A percentile compares a stretch with the other conserved stretches of the same genome.
Conservation (phyloP, 2,888 invertebrate species). For the Zonitis immaculata region DNA sequence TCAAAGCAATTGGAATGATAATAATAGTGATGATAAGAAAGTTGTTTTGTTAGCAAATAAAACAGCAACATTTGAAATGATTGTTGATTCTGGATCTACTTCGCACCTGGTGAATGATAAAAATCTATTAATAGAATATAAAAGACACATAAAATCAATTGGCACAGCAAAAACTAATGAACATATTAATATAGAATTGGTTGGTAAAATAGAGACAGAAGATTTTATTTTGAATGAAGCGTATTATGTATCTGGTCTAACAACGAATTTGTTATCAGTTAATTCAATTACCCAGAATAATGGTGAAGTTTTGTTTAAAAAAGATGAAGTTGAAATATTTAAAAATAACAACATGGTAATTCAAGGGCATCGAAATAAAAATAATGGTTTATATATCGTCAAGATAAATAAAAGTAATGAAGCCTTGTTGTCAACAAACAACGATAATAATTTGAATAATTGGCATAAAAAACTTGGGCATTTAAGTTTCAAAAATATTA, state of each 20-base stretch:
- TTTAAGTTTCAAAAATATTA: constrained; percentile 2
- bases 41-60: background rate
- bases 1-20: no score
- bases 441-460: background rate
- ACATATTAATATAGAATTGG: background rate
- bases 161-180: background rate
- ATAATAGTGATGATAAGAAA: background rate
- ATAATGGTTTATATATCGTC: background rate
- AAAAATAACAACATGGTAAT: background rate
- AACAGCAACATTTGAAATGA: background rate
- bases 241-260: background rate
- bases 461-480: constrained; percentile 17
- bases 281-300: background rate
- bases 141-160: background rate
- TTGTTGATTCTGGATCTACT: background rate
- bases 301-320: background rate
- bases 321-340: background rate
- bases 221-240: background rate
- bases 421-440: no score
- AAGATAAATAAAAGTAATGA: background rate
- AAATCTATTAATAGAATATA: background rate
- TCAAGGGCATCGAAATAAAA: background rate
- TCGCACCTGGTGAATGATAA: background rate
- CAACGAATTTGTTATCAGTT: background rate
- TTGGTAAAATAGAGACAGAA: background rate